phyloP scores from a whole-genome alignment of 2,113 vertebrate genomes.

The Melospiza georgiana region DNA sequence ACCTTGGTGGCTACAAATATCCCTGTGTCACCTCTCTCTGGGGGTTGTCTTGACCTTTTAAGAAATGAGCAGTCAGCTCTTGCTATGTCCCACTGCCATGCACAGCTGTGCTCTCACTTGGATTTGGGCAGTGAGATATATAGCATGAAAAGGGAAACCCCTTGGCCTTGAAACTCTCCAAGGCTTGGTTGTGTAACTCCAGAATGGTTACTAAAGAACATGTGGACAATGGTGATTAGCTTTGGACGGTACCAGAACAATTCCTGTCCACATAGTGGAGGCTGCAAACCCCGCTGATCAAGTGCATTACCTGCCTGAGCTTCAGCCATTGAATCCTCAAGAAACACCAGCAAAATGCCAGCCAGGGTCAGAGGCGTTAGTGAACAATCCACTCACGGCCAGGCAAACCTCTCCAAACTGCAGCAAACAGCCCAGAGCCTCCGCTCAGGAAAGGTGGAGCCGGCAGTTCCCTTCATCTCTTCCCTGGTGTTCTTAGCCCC shows the following conservation, averaged over 20 bases:
- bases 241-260: background rate
- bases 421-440: background rate
- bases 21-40: background rate
- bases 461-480: background rate
- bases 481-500: background rate
- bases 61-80: rapidly evolving
- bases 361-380: background rate
- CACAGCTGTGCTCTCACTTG: rapidly evolving
- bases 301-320: background rate
- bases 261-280: rapidly evolving
- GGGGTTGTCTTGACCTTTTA: background rate
- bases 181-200: background rate
- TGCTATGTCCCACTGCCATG: rapidly evolving
- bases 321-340: background rate
- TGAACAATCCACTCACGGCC: rapidly evolving
- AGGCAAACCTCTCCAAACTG: background rate
- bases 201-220: background rate
- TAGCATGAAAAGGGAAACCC: background rate
- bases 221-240: rapidly evolving
- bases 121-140: background rate
- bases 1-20: background rate
- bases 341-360: background rate
- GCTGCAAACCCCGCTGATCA: background rate
- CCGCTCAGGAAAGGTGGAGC: background rate
- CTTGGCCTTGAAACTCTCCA: background rate